Conservation (phyloP, 2,797 vertebrate species). For the Muscicapa comitata region DNA sequence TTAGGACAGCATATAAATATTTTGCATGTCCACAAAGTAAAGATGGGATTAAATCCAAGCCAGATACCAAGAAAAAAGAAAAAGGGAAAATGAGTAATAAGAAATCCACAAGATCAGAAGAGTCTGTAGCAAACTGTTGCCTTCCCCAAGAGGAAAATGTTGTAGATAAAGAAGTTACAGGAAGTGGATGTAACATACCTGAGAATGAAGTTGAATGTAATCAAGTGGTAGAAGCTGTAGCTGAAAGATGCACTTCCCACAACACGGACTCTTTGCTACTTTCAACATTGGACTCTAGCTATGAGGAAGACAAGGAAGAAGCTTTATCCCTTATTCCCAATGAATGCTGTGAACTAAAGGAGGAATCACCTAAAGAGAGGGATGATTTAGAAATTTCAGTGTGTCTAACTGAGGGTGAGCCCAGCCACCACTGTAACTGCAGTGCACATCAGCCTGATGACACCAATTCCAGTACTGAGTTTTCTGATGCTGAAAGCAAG, state of each 20-base stretch:
- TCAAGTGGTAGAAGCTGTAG: slow-evolving; percentile 56
- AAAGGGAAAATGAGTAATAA: slow-evolving; percentile 75
- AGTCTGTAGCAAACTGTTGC: slow-evolving; percentile 62
- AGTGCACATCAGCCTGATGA: slow-evolving; percentile 49
- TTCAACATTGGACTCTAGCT: slow-evolving; percentile 51
- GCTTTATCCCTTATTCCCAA: slow-evolving; percentile 48
- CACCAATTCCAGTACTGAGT: slow-evolving; percentile 52
- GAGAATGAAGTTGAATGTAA: slow-evolving; percentile 64
- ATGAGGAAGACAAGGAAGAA: slow-evolving; percentile 46
- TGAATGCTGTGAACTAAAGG: slow-evolving; percentile 68
- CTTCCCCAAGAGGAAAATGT: slow-evolving; percentile 47
- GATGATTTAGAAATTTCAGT: slow-evolving; percentile 50
- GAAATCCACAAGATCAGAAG: slow-evolving; percentile 68
- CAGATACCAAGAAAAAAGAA: slow-evolving; percentile 75
- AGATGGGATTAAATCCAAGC: slow-evolving; percentile 71
- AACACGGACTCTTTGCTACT: slow-evolving; percentile 36
- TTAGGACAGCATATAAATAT: slow-evolving; percentile 93
- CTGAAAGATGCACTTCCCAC: slow-evolving; percentile 59
- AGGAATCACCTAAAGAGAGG: slow-evolving; percentile 58
- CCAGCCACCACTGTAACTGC: slow-evolving; percentile 56
- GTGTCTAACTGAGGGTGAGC: slow-evolving; percentile 51
- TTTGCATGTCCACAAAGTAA: slow-evolving; percentile 92
- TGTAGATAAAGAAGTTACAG: slow-evolving; percentile 52
- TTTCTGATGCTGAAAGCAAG: slow-evolving; percentile 64
- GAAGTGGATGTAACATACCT: slow-evolving; percentile 8